These are phyloP conservation scores for Condylura cristata DNA, from an alignment of 2,113 vertebrate species.

Conservation along the genomic window DNA sequence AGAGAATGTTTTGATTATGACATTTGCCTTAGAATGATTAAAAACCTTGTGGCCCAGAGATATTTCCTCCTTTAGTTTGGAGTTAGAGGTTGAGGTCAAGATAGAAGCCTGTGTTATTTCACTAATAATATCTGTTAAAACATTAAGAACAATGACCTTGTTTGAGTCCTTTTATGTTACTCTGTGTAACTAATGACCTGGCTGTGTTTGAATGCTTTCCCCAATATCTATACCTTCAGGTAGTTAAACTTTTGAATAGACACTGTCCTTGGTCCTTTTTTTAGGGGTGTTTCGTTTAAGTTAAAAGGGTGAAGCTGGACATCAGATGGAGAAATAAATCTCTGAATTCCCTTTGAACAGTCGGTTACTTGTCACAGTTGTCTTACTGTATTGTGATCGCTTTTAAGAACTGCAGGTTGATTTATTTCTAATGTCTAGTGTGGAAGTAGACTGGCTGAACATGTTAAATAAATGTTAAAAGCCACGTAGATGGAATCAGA, in stretches of 20 bases:
- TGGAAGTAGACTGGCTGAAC: not conserved
- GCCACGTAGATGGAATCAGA: not conserved
- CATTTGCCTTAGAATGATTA: not conserved
- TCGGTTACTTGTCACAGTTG: not conserved
- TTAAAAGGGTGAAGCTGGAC: not conserved
- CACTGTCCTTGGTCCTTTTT: not conserved
- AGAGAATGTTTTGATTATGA: not conserved
- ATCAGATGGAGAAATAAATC: not conserved
- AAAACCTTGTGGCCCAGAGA: not conserved
- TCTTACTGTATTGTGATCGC: not conserved
- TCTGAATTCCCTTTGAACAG: not conserved
- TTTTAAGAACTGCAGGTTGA: not conserved
- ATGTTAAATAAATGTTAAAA: not conserved
- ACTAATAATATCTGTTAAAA: not conserved
- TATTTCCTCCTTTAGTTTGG: not conserved
- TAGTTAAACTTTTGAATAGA: not conserved
- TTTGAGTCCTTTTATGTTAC: not conserved
- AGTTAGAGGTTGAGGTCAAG: not conserved
- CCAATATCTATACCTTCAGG: not conserved
- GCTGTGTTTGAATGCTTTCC: not conserved
- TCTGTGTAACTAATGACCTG: not conserved
- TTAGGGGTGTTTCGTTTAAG: not conserved
- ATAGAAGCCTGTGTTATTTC: not conserved
- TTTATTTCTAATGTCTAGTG: not conserved
- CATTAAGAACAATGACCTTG: not conserved